A percentile compares a stretch with the other conserved stretches of the same genome.
Evolutionary conservation across 2,888 invertebrate genomes (phyloP).

Genomic region (Frankliniella fusca): DNA sequence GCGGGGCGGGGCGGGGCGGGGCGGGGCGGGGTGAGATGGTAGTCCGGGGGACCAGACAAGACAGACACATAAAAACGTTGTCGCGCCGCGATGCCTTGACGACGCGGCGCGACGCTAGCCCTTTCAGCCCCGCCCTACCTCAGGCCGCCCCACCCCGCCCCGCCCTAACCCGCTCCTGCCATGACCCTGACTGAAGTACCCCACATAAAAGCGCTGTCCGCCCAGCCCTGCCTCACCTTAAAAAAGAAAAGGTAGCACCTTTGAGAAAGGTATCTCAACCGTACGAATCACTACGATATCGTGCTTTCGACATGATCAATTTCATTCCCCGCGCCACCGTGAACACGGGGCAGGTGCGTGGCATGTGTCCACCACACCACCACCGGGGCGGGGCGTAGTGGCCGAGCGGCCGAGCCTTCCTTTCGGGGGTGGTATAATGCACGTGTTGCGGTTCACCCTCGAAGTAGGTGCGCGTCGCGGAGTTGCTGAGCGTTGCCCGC

Average conservation of each 20-base stretch:
- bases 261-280: too few relatives aligned
- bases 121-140: background rate
- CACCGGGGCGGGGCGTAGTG: background rate
- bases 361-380: background rate
- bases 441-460: background rate
- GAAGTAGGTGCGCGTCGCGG: background rate
- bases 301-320: too few relatives aligned
- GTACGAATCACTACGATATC: too few relatives aligned
- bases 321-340: background rate
- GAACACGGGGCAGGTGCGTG: background rate
- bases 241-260: too few relatives aligned
- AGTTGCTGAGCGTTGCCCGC: background rate
- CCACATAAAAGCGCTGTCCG: too few relatives aligned
- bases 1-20: background rate
- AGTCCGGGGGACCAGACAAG: background rate
- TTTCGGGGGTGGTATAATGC: background rate
- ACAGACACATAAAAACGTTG: slow-evolving; percentile 15
- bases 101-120: background rate
- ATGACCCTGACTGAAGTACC: too few relatives aligned
- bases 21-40: background rate
- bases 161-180: too few relatives aligned
- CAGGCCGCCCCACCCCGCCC: too few relatives aligned
- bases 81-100: background rate
- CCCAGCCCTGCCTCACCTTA: too few relatives aligned
- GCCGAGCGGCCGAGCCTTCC: background rate